Evolutionary conservation across 92 coral and sea anemone genomes (phyloP).

Genomic region (Umimayanthus chanpuru): DNA sequence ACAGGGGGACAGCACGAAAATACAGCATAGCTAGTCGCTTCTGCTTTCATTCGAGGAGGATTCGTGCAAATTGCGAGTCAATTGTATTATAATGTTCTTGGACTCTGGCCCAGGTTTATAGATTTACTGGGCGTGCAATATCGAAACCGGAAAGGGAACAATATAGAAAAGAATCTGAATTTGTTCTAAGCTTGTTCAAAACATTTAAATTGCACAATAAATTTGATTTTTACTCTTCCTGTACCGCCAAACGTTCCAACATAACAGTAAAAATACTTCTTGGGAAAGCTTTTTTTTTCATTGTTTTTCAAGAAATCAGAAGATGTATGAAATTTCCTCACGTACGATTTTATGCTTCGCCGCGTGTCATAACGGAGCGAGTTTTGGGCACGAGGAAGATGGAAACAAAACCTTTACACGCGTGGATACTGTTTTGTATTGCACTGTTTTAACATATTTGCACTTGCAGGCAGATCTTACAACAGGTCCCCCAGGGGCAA

Average conservation of each 20-base stretch:
- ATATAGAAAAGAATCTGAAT: background rate
- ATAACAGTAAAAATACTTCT: background rate
- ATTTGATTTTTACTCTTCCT: background rate
- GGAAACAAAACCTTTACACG: background rate
- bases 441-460: background rate
- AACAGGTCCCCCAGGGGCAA: background rate
- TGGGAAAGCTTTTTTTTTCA: background rate
- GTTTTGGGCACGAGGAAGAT: background rate
- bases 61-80: constrained; percentile 30
- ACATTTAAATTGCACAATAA: background rate
- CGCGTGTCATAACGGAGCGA: background rate
- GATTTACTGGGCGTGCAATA: constrained; percentile 9
- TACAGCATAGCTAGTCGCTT: constrained; percentile 15
- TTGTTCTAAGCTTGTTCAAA: background rate
- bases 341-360: background rate
- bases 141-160: constrained; percentile 20
- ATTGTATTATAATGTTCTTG: background rate
- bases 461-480: background rate
- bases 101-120: background rate
- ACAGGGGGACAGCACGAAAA: constrained; percentile 24
- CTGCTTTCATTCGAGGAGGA: background rate
- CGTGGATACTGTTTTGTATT: background rate
- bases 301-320: background rate
- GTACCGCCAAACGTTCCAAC: background rate
- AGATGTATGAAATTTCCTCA: background rate